Evolutionary conservation across 2,888 invertebrate species (phyloP), one percentile per base, ranked within the genome.

Genomic region (Catocala sponsa): DNA sequence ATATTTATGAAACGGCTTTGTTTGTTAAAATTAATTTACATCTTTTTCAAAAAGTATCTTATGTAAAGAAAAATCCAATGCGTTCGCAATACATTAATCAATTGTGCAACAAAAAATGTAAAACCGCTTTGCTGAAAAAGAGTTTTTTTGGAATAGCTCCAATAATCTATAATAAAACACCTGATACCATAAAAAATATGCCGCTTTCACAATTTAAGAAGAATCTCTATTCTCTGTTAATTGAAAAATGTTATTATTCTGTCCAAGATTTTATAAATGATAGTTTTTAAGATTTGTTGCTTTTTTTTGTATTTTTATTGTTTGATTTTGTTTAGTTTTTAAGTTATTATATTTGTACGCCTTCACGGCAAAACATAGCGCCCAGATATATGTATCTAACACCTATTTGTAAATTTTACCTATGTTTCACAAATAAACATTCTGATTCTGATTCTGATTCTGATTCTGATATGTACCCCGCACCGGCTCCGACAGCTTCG

Each of bases 41-140:
- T 10, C 2, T 51, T 15, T 51, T 51, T 15, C 41, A 41, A 41
- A 51, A 51, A 32, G 4, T 51, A 25, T 51, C 51, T 15, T 42
- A 41, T 11, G 41, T 33, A 4, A 33, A 51, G n/a, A 35, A 33
- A 46, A n/a, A 13, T 54, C 35, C 44, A 42, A 47, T 12, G 42
- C 44, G 58, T 10, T n/a, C 46, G n/a, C 33, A 62, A 47, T 63
- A 51, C 5, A 6, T n/a, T 13, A 10, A 51, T 51, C 0, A 51
- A 11, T 10, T 51, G 12, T 50, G 50, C 38, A 35, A 50, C 12
- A 5, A 6, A 11, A 42, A 32, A 12, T 51, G 51, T 42, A 51
- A 51, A 32, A 51, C 51, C 4, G 10, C 51, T 11, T 15, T 42
- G 1, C 15, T 51, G n/a, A 49, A 48, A n/a, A 60, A 42, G 44